Conservation (phyloP, 2,113 vertebrate genomes). For the Caloenas nicobarica region DNA sequence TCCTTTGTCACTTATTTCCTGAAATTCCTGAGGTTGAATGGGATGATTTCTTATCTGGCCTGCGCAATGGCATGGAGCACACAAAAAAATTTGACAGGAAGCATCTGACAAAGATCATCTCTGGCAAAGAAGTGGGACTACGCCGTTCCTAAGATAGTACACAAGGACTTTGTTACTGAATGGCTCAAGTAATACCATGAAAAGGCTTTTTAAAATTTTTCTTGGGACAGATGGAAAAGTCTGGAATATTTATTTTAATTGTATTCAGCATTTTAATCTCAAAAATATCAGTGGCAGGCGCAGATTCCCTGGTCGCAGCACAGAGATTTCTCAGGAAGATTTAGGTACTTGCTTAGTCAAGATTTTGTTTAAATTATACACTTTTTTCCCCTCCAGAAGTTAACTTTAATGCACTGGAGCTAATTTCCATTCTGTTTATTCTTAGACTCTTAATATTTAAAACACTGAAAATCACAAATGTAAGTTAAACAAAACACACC, state of each 20-base stretch:
- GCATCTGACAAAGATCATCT: background rate
- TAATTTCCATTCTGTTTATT: background rate
- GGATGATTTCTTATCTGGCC: background rate
- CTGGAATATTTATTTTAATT: background rate
- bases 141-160: background rate
- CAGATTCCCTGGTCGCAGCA: background rate
- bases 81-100: background rate
- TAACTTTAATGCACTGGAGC: background rate
- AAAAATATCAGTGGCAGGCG: background rate
- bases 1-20: background rate
- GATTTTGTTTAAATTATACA: background rate
- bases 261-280: background rate
- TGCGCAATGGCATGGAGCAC: background rate
- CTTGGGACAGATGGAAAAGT: background rate
- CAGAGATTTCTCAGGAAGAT: background rate
- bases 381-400: background rate
- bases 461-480: background rate
- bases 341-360: background rate
- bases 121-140: background rate
- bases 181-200: background rate
- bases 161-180: background rate
- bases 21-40: background rate
- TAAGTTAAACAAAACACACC: background rate
- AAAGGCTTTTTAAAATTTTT: background rate
- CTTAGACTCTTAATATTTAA: background rate